Base-by-base conservation (phyloP, 2,113 vertebrate species). In the Scomber colias region DNA sequence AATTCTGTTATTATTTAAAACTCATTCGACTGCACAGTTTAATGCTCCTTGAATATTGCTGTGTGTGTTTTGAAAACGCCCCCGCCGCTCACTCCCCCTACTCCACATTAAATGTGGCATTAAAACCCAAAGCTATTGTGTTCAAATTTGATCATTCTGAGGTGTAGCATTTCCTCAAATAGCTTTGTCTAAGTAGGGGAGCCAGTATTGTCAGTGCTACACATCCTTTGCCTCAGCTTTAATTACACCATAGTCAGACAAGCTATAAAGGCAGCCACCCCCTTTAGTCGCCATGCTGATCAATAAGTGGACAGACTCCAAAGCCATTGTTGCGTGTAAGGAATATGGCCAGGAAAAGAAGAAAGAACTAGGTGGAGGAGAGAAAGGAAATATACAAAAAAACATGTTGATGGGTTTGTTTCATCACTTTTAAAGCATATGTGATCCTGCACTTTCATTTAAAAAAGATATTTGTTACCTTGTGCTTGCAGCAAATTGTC, bases 171-270 rank as follows among this genome's bases (percentile, higher is more conserved):
- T 80, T 75, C 66, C 55, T 79, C 70, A 46, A 24, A 74, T 61
- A 19, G 30, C 51, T 66, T 87, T 53, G 60, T 81, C 12, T 55
- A 27, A 77, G 59, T 40, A 6, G 57, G 15, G 51, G 30, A 44
- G 77, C 60, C 74, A 62, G 14, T 56, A 54, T 60, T 65, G 71
- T 87, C 81, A 49, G 31, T 62, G 83, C 62, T 46, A 60, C 54
- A 68, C 75, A 83, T 82, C 81, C 73, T 86, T 72, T 48, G 45
- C 79, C 79, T 88, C 88, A 76, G 77, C 87, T 91, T 88, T 90
- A 89, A 91, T 92, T 89, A 91, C 89, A 81, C 77, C 46, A 53
- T 61, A 84, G 80, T 87, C 75, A 78, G 79, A 77, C 81, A 66
- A 82, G 73, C 67, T 75, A 27, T 27, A 27, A 27, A 27, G 24